Base-by-base conservation (phyloP, 1,140 invertebrate genomes). In the Chymomyza costata region DNA sequence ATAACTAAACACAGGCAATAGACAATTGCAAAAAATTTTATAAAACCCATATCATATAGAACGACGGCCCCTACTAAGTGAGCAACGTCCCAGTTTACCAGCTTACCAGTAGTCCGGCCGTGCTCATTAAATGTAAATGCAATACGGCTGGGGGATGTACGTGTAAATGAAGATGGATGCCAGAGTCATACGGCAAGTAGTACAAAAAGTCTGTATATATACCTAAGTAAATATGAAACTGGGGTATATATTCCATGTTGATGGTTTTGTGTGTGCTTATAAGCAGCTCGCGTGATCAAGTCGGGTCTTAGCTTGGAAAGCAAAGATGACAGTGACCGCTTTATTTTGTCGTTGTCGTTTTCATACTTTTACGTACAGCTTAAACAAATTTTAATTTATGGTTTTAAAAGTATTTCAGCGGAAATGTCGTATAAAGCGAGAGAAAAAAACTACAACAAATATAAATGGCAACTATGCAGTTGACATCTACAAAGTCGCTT, bases 301-400 rank as follows among this genome's bases (percentile, higher is more conserved):
- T n/a, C n/a, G n/a, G n/a, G n/a, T n/a, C n/a, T n/a, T n/a, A n/a
- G 25, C 10, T 28, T 28, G 5, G 25, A 6, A 6, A 10, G n/a
- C n/a, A n/a, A 46, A 54, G 60, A 80, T 73, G 73, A 80, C 68
- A 81, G 50, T 73, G 73, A 80, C 73, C 73, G 73, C 73, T 80
- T 66, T 78, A 68, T 68, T 73, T 58, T 55, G 21, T 25, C 21
- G 21, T 8, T 25, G 21, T 3, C 21, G 21, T 32, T 41, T 55
- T 47, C 31, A 47, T 48, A 37, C 21, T 48, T 57, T 54, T 52
- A 58, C 54, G 51, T 15, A 28, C 48, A 61, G 65, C 69, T 76
- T 61, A 48, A 69, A 76, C 65, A 78, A 78, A 78, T 78, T 78
- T 78, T 80, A 78, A 78, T 80, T 80, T 80, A 80, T 74, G 67